Percentiles rank a stretch among this genome's conserved stretches.
Conservation (phyloP, 2,888 invertebrate genomes). For the Torymus auratus region DNA sequence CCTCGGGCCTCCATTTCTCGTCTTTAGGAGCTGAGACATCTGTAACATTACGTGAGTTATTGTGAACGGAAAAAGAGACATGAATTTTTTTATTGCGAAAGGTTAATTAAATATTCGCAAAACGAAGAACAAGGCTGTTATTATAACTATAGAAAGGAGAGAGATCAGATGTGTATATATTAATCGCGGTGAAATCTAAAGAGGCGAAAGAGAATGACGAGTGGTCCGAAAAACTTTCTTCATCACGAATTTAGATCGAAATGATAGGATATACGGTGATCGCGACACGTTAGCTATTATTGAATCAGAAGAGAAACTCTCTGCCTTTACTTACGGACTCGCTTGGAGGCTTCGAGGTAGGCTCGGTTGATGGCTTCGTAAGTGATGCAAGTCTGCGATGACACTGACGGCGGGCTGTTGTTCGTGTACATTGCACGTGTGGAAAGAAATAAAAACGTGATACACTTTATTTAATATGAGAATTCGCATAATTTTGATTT, state of each 20-base stretch:
- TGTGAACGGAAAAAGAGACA: not conserved
- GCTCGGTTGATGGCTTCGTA: slow-evolving; percentile 93
- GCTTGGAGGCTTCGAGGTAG: slow-evolving; percentile 90
- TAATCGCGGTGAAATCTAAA: not conserved
- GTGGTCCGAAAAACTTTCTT: not conserved
- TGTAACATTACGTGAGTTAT: slow-evolving; percentile 73
- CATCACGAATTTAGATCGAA: not conserved
- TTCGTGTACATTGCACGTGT: slow-evolving; percentile 4
- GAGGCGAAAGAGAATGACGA: not conserved
- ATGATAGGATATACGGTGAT: slow-evolving; percentile 12
- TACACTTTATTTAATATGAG: not conserved
- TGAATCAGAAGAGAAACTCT: slow-evolving; percentile 35
- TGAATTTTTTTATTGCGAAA: no score
- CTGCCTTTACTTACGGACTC: slow-evolving; percentile 88
- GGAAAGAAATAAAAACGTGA: slow-evolving; percentile 40
- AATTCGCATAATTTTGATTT: not conserved
- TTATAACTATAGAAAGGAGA: no score
- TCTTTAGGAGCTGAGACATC: slow-evolving; percentile 89
- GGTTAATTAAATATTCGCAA: no score
- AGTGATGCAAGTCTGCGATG: slow-evolving; percentile 89
- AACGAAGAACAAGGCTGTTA: no score
- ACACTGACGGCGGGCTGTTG: slow-evolving; percentile 78
- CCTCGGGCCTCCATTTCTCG: slow-evolving; percentile 88
- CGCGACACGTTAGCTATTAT: slow-evolving; percentile 26
- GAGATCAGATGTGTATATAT: no score